Evolutionary conservation across 2,888 invertebrate genomes (phyloP).

Genomic region (Clistopyga incitator): DNA sequence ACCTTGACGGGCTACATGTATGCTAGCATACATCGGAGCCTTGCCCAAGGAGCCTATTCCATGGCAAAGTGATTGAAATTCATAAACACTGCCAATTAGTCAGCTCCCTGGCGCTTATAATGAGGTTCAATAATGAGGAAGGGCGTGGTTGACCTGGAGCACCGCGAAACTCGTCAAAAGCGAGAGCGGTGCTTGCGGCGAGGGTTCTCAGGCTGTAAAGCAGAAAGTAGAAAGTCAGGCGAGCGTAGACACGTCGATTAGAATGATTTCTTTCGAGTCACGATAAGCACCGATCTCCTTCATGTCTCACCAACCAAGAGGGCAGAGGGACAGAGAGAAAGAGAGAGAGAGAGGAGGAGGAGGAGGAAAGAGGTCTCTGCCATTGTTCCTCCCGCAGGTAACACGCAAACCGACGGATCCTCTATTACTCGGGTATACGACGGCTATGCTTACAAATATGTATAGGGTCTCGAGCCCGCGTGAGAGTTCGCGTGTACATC

Average conservation of each 20-base stretch:
- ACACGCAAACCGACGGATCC: constrained; percentile 62
- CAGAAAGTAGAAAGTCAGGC: constrained; percentile 17
- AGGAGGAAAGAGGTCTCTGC: constrained; percentile 34
- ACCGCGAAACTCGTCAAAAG: constrained; percentile 25
- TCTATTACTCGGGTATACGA: constrained; percentile 57
- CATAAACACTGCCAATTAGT: constrained; percentile 41
- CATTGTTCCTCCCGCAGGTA: constrained; percentile 50
- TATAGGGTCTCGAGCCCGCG: constrained; percentile 56
- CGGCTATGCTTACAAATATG: constrained; percentile 63
- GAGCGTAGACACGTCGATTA: constrained; percentile 67
- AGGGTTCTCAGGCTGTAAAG: background rate
- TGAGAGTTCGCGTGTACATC: constrained; percentile 75
- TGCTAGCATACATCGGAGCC: background rate
- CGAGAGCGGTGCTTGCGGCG: background rate
- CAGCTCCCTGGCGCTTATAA: constrained; percentile 1
- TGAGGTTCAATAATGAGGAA: constrained; percentile 36
- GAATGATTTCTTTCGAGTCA: constrained; percentile 67
- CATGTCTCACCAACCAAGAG: background rate
- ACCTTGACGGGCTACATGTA: background rate
- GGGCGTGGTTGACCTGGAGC: constrained; percentile 37
- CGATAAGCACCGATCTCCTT: constrained; percentile 60
- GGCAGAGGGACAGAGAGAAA: background rate
- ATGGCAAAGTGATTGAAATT: constrained; percentile 44
- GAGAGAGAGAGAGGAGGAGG: constrained; percentile 20
- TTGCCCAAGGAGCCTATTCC: constrained; percentile 25